phyloP scores from a whole-genome alignment of 2,888 invertebrate species.

The Strigamia transsilvanica region DNA sequence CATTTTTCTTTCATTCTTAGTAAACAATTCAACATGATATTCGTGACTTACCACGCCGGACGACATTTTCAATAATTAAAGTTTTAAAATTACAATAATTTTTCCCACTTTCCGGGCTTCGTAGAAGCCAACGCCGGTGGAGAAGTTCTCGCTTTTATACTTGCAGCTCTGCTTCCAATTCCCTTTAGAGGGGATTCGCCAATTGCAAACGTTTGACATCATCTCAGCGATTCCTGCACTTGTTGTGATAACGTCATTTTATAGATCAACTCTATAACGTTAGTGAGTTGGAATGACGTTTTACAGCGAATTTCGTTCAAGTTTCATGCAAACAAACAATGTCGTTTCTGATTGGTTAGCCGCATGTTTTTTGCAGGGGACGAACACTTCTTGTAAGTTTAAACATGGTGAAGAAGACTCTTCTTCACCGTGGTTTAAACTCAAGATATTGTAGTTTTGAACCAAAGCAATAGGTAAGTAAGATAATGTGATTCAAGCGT shows the following conservation, averaged over 20 bases:
- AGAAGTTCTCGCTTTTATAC: constrained; percentile 55
- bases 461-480: too few relatives aligned
- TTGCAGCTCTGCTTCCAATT: constrained; percentile 32
- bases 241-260: neutral
- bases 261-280: neutral
- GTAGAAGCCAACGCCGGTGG: constrained; percentile 54
- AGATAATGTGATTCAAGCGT: too few relatives aligned
- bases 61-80: constrained; percentile 51
- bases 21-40: constrained; percentile 28
- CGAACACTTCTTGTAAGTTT: too few relatives aligned
- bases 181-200: constrained; percentile 50
- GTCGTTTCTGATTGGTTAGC: too few relatives aligned
- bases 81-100: constrained; percentile 13
- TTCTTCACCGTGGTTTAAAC: too few relatives aligned
- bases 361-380: too few relatives aligned
- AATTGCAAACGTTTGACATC: constrained; percentile 9
- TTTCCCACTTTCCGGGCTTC: constrained; percentile 53
- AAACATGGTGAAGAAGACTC: too few relatives aligned
- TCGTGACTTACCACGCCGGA: constrained; percentile 50
- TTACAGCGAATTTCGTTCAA: too few relatives aligned
- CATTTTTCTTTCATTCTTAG: constrained; percentile 29
- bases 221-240: neutral
- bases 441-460: too few relatives aligned
- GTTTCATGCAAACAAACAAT: too few relatives aligned
- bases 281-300: too few relatives aligned